These are phyloP conservation scores for Metopolophium dirhodum DNA, from an alignment of 1,140 invertebrate genomes.

Conservation along the genomic window DNA sequence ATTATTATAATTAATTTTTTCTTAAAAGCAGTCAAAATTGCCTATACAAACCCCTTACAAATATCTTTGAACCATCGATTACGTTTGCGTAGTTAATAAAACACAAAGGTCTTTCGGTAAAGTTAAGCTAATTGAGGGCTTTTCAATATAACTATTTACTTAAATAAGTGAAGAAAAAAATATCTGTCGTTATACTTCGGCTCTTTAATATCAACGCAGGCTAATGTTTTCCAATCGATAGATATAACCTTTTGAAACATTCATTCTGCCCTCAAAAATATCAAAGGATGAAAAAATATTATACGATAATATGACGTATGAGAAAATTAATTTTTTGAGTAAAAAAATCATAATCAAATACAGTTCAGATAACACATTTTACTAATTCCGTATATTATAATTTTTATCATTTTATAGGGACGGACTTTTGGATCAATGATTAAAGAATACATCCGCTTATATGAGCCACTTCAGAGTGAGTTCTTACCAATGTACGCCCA, in stretches of 20 bases:
- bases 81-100: not conserved
- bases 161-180: not conserved
- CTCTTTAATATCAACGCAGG: too few relatives aligned
- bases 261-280: too few relatives aligned
- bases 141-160: not conserved
- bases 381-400: too few relatives aligned
- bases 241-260: too few relatives aligned
- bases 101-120: not conserved
- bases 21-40: not conserved
- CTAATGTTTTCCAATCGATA: too few relatives aligned
- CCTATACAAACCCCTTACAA: conserved; percentile 48
- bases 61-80: not conserved
- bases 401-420: conserved; percentile 68
- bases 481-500: conserved; percentile 77
- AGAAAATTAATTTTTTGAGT: not conserved
- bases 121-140: not conserved
- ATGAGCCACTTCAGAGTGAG: conserved; percentile 70
- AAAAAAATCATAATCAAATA: not conserved
- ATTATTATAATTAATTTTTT: not conserved
- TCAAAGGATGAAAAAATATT: too few relatives aligned
- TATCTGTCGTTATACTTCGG: not conserved
- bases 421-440: conserved; percentile 78
- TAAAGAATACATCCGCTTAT: conserved; percentile 71
- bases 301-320: too few relatives aligned
- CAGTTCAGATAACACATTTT: not conserved